phyloP scores from a whole-genome alignment of 2,888 invertebrate genomes.

The Erannis defoliaria region DNA sequence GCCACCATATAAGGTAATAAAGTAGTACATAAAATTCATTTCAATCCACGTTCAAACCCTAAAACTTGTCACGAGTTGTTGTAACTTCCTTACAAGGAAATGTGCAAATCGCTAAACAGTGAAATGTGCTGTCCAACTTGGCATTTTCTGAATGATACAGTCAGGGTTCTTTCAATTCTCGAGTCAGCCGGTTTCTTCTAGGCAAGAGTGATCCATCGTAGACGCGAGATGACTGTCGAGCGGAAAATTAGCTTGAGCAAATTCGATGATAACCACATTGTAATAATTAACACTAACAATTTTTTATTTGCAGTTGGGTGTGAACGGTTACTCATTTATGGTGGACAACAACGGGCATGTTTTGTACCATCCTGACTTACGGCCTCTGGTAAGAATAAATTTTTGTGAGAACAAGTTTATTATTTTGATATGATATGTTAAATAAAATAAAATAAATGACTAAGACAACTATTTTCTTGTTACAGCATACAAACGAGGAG shows the following conservation, averaged over 20 bases:
- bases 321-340: constrained; percentile 98
- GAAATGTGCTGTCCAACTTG: no score
- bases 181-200: no score
- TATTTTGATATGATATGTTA: not conserved
- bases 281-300: not conserved
- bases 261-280: not conserved
- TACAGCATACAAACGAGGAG: constrained; percentile 88
- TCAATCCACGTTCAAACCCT: no score
- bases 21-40: no score
- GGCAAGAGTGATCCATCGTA: no score
- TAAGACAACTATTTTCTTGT: constrained; percentile 55
- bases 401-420: not conserved
- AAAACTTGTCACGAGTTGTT: no score
- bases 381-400: constrained; percentile 91
- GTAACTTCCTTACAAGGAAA: no score
- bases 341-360: constrained; percentile 99
- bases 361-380: constrained; percentile 97
- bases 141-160: no score
- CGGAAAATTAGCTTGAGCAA: no score
- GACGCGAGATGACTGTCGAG: no score
- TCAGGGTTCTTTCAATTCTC: no score
- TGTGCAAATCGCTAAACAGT: no score
- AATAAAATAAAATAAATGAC: not conserved
- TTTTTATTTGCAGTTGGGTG: constrained; percentile 91
- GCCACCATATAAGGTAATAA: constrained; percentile 95